Evolutionary conservation across 2,888 invertebrate species (phyloP).

Genomic region (Reticulitermes lucifugus): DNA sequence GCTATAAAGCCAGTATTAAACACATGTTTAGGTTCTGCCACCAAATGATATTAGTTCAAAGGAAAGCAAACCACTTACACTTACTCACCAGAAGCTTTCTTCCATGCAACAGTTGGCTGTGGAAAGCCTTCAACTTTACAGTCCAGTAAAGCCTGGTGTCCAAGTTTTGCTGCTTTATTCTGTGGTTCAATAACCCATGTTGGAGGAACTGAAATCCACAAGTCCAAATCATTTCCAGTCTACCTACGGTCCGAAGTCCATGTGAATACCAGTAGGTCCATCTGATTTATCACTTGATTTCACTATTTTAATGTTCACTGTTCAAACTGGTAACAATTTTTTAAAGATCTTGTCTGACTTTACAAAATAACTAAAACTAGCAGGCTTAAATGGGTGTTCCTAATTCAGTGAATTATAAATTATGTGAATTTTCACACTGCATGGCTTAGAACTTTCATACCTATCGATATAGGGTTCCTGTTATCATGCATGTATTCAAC

Average conservation of each 20-base stretch:
- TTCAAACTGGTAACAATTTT: neutral
- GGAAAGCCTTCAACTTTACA: conserved; percentile 85
- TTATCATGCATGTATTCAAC: too few species aligned
- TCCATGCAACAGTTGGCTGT: conserved; percentile 70
- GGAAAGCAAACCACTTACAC: too few species aligned
- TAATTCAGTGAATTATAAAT: neutral
- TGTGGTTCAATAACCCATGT: conserved; percentile 80
- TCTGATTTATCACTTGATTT: neutral
- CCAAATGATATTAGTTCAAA: too few species aligned
- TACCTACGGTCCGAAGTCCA: neutral
- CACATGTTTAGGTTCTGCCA: too few species aligned
- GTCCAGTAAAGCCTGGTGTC: conserved; percentile 74
- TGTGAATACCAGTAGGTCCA: neutral
- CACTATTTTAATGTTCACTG: neutral
- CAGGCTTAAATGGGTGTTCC: neutral
- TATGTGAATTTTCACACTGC: neutral
- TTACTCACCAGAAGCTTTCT: conserved; percentile 68
- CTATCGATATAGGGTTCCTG: too few species aligned
- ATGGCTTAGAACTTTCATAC: too few species aligned
- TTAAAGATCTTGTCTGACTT: neutral
- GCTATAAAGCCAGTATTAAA: too few species aligned
- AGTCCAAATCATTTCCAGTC: conserved; percentile 15
- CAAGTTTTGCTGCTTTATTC: conserved; percentile 78
- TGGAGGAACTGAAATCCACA: conserved; percentile 75
- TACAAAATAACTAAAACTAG: neutral